These are phyloP conservation scores for Dicrurus megarhynchus DNA, from an alignment of 2,113 vertebrate genomes.

Conservation along the genomic window DNA sequence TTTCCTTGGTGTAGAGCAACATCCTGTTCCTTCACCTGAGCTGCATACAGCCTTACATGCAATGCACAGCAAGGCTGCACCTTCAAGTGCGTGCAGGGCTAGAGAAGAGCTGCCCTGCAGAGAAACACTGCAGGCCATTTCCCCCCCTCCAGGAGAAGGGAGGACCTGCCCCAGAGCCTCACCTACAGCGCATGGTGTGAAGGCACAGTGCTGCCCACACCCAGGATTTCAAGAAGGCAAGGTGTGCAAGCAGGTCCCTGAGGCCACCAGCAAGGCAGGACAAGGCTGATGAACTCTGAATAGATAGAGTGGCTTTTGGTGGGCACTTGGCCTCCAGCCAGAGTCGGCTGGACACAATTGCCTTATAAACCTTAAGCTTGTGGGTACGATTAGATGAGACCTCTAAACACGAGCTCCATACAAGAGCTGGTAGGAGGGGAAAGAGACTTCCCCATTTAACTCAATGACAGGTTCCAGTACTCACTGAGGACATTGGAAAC, in stretches of 20 bases:
- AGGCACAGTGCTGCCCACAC: neutral
- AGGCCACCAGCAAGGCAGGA: neutral
- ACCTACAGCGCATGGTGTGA: rapidly evolving
- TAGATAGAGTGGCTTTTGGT: neutral
- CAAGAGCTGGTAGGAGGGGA: neutral
- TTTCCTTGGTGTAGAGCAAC: neutral
- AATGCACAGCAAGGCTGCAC: neutral
- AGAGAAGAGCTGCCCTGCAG: neutral
- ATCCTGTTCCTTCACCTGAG: neutral
- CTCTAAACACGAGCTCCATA: rapidly evolving
- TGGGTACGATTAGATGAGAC: neutral
- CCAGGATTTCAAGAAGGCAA: neutral
- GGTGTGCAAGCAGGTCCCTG: neutral
- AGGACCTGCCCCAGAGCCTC: neutral
- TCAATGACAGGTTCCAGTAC: neutral
- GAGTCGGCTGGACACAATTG: neutral
- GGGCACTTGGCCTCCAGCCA: neutral
- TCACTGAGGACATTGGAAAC: neutral
- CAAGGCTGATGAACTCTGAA: neutral
- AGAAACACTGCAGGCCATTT: neutral
- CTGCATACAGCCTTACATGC: neutral
- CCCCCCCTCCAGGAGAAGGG: too few relatives aligned
- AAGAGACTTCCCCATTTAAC: neutral
- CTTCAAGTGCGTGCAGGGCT: rapidly evolving
- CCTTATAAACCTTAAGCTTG: neutral